phyloP scores from a whole-genome alignment of 2,113 vertebrate species.

The Rafetus swinhoei region DNA sequence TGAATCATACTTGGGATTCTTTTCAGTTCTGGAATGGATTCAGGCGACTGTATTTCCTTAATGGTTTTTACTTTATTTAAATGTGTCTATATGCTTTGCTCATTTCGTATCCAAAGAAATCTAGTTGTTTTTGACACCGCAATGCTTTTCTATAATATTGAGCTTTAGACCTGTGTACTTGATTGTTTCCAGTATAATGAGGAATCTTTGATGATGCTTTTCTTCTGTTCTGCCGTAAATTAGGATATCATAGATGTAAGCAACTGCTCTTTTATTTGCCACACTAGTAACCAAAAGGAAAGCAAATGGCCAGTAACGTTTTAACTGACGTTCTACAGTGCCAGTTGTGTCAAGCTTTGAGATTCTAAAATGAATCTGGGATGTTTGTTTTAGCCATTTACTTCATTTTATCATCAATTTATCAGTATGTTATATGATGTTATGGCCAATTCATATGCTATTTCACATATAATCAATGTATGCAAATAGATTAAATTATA shows the following conservation, averaged over 20 bases:
- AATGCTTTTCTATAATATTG: background rate
- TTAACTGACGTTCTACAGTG: background rate
- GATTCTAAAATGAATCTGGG: background rate
- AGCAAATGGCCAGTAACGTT: background rate
- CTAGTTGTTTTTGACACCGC: background rate
- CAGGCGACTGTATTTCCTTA: background rate
- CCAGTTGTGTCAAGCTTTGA: background rate
- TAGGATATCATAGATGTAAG: background rate
- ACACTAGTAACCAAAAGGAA: background rate
- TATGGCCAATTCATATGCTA: background rate
- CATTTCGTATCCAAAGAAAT: background rate
- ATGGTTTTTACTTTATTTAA: background rate
- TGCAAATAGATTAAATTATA: background rate
- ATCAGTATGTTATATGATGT: background rate
- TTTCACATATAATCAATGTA: background rate
- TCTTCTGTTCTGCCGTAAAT: background rate
- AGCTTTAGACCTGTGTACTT: background rate
- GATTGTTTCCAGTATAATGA: background rate
- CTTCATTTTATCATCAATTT: background rate
- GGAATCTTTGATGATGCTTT: background rate
- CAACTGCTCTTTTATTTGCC: background rate
- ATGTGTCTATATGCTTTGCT: background rate
- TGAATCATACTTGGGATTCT: background rate
- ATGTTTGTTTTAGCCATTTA: background rate
- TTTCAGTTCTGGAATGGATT: background rate